phyloP scores from a whole-genome alignment of 2,113 vertebrate genomes.

The Condylura cristata region DNA sequence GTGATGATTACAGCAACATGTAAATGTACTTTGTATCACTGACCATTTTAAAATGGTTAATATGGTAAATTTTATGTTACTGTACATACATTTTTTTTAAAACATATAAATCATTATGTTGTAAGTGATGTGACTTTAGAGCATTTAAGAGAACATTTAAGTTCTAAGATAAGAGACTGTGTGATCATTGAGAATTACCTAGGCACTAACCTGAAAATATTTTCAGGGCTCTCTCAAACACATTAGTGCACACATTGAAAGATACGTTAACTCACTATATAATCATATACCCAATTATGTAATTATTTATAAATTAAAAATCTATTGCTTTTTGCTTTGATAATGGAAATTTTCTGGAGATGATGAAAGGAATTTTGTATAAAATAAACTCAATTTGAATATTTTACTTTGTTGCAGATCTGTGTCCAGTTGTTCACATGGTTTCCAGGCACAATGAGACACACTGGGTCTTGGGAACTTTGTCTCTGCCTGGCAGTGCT shows the following conservation, averaged over 20 bases:
- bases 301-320: slow-evolving; percentile 2
- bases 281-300: background rate
- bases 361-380: background rate
- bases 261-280: background rate
- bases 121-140: background rate
- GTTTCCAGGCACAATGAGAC: slow-evolving; percentile 89
- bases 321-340: background rate
- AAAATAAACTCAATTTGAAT: slow-evolving; percentile 41
- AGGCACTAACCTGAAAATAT: background rate
- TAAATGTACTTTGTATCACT: background rate
- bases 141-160: background rate
- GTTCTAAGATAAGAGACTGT: background rate
- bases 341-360: background rate
- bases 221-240: slow-evolving; percentile 23
- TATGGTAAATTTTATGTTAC: background rate
- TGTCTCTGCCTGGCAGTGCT: slow-evolving; percentile 88
- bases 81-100: background rate
- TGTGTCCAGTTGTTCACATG: slow-evolving; percentile 84
- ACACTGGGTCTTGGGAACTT: slow-evolving; percentile 86
- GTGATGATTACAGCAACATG: background rate
- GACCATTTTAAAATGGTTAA: background rate
- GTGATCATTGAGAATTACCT: background rate
- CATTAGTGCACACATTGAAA: background rate
- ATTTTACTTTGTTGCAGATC: slow-evolving; percentile 85
- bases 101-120: background rate